phyloP scores from a whole-genome alignment of 2,888 invertebrate genomes.

The Ephialtes manifestator region DNA sequence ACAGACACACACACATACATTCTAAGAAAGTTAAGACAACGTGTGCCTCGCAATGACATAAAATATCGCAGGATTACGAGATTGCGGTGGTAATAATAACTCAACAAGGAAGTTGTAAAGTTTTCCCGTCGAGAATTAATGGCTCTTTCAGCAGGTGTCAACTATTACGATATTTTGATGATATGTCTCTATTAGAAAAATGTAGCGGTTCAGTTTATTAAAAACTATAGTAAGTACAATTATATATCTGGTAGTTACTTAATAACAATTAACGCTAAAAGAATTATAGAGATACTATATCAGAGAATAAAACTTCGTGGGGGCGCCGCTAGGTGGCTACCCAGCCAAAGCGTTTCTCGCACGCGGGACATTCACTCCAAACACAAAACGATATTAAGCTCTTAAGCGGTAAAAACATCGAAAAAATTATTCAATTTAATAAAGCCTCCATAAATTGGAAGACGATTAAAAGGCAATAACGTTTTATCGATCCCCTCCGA shows the following conservation, averaged over 20 bases:
- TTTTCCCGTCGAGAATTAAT: background rate
- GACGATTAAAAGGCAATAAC: too few species aligned
- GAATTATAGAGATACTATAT: background rate
- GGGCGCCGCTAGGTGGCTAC: conserved; percentile 5
- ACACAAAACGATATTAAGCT: background rate
- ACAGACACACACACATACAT: conserved; percentile 16
- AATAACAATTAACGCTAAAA: background rate
- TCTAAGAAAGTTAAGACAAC: background rate
- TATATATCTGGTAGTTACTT: background rate
- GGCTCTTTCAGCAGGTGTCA: background rate
- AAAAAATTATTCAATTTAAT: too few species aligned
- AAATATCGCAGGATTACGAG: conserved; percentile 3
- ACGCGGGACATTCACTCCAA: conserved; percentile 1
- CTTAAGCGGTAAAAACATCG: conserved; percentile 4
- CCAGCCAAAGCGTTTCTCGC: background rate
- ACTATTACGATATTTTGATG: background rate
- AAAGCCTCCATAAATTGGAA: too few species aligned
- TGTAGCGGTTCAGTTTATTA: background rate
- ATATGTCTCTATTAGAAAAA: background rate
- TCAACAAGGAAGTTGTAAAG: background rate
- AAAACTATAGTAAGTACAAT: background rate
- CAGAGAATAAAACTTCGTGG: background rate
- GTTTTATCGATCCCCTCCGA: conserved; percentile 14
- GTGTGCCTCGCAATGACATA: conserved; percentile 13
- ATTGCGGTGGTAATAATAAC: conserved; percentile 6